Percentiles rank a stretch among this genome's conserved stretches.
phyloP scores from a whole-genome alignment of 2,113 vertebrate genomes.

The Phrynosoma platyrhinos region DNA sequence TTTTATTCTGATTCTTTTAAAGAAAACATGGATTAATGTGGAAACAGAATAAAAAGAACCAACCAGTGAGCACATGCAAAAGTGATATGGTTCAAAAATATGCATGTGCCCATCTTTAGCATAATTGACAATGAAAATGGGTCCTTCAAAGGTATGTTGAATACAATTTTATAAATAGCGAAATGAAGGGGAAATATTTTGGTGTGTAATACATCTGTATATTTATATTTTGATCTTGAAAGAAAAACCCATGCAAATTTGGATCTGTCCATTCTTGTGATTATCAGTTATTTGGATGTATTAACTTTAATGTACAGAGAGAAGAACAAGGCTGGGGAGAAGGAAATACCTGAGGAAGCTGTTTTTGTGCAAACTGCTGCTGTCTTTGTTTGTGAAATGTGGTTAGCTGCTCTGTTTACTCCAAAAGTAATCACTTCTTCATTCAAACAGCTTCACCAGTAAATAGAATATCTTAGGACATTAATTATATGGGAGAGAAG shows the following conservation, averaged over 20 bases:
- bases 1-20: too few relatives aligned
- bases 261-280: not conserved
- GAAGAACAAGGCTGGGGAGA: not conserved
- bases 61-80: too few relatives aligned
- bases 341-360: not conserved
- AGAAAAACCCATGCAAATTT: not conserved
- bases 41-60: too few relatives aligned
- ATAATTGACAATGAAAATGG: too few relatives aligned
- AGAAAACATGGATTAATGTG: too few relatives aligned
- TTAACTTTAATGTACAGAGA: fast-evolving
- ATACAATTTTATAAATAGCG: not conserved
- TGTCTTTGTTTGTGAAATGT: constrained; percentile 70
- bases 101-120: too few relatives aligned
- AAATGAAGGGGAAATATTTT: too few relatives aligned
- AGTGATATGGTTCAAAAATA: too few relatives aligned
- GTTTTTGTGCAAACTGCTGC: constrained; percentile 55
- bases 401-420: constrained; percentile 79
- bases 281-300: not conserved
- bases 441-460: constrained; percentile 79
- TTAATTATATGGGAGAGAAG: constrained; percentile 83
- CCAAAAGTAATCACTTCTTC: constrained; percentile 83
- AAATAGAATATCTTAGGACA: constrained; percentile 85
- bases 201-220: too few relatives aligned
- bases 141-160: not conserved
- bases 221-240: not conserved